Percentiles rank a stretch among this genome's conserved stretches.
Conservation (phyloP, 2,888 invertebrate species). For the Torymus texanus region DNA sequence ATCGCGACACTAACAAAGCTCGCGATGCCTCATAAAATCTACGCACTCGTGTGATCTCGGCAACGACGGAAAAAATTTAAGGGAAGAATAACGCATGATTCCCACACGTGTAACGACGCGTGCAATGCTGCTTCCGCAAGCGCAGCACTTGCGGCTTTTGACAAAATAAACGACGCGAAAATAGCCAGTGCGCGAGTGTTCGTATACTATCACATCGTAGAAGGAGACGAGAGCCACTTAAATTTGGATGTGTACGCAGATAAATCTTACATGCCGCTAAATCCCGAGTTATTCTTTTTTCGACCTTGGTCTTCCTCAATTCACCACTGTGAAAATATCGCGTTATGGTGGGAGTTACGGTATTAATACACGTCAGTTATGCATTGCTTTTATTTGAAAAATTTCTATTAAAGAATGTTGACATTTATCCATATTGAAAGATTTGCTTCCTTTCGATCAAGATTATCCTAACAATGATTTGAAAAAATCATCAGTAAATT, state of each 20-base stretch:
- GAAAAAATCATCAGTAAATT: too few relatives aligned
- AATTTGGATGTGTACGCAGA: slow-evolving; percentile 12
- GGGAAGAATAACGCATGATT: background rate
- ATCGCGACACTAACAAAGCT: too few relatives aligned
- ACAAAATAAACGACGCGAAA: slow-evolving; percentile 39
- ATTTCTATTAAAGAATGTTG: too few relatives aligned
- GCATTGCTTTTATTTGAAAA: too few relatives aligned
- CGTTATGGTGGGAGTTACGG: too few relatives aligned
- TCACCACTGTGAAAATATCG: too few relatives aligned
- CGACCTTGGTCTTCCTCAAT: background rate
- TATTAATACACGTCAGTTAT: too few relatives aligned
- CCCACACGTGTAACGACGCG: background rate
- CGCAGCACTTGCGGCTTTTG: slow-evolving; percentile 21
- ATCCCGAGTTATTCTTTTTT: slow-evolving; percentile 21
- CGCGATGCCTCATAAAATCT: too few relatives aligned
- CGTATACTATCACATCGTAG: background rate
- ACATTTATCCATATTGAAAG: too few relatives aligned
- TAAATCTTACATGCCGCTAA: slow-evolving; percentile 16
- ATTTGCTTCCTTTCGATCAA: too few relatives aligned
- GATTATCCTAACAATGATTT: too few relatives aligned
- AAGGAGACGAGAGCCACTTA: slow-evolving; percentile 33
- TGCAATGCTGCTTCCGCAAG: slow-evolving; percentile 2
- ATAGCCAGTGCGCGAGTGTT: slow-evolving; percentile 14
- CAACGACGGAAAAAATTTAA: background rate
- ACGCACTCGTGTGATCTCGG: too few relatives aligned